A percentile compares a stretch with the other conserved stretches of the same genome.
These are phyloP conservation scores for Xiphophorus birchmanni DNA, from an alignment of 2,797 vertebrate species.

Conservation along the genomic window DNA sequence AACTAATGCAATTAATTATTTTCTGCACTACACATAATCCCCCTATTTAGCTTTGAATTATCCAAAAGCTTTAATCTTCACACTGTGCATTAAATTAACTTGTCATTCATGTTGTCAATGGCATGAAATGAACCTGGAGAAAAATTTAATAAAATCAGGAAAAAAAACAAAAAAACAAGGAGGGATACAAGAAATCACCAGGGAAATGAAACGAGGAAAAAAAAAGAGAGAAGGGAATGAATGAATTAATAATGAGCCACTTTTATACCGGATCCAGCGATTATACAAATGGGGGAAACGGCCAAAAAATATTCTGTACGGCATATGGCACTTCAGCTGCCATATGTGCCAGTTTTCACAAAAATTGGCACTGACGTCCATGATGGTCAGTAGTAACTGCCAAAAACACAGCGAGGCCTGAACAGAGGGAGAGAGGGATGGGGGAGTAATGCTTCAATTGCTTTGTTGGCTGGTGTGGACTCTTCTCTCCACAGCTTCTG, in stretches of 20 bases:
- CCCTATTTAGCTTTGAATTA: conserved; percentile 56
- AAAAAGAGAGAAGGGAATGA: conserved; percentile 70
- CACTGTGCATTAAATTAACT: conserved; percentile 66
- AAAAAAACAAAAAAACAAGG: conserved; percentile 9
- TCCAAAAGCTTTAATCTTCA: conserved; percentile 58
- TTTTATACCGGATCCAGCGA: conserved; percentile 85
- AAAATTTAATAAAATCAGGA: conserved; percentile 34
- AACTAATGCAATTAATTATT: conserved; percentile 24
- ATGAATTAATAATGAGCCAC: conserved; percentile 90
- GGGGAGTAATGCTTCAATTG: conserved; percentile 84
- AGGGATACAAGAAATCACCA: conserved; percentile 49
- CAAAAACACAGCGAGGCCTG: conserved; percentile 95
- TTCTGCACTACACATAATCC: conserved; percentile 38
- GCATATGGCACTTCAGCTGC: conserved; percentile 99
- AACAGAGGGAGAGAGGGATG: conserved; percentile 60
- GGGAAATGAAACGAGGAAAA: conserved; percentile 79
- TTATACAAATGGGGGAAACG: conserved; percentile 93
- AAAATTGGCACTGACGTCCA: conserved; percentile 95
- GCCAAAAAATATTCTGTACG: conserved; percentile 94
- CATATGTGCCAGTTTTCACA: conserved; percentile 99
- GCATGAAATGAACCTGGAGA: conserved; percentile 53
- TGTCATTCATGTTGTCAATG: conserved; percentile 38
- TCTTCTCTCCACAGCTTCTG: conserved; percentile 65
- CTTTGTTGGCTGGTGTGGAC: conserved; percentile 73
- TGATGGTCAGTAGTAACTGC: conserved; percentile 98